These are phyloP conservation scores for Cheilosia variabilis DNA, from an alignment of 2,888 invertebrate genomes.

Conservation along the genomic window DNA sequence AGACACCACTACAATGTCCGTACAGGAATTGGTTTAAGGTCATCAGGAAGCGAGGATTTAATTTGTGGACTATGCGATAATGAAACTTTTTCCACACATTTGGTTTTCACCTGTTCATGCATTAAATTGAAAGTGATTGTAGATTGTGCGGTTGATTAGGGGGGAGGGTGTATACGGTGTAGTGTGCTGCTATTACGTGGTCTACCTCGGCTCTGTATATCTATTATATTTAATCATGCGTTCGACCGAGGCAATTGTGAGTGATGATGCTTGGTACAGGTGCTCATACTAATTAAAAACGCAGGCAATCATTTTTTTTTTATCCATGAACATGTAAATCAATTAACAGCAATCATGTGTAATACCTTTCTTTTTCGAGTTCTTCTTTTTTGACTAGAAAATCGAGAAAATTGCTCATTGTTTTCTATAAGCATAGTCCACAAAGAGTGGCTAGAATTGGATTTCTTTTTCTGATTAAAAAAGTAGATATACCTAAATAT, in stretches of 20 bases:
- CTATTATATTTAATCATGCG: conserved; percentile 29
- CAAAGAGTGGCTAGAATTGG: too few relatives aligned
- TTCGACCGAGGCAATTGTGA: conserved; percentile 18
- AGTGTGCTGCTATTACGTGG: conserved; percentile 26
- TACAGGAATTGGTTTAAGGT: conserved; percentile 66
- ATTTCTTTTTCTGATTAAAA: too few relatives aligned
- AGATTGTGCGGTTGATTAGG: conserved; percentile 43
- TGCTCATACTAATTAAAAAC: conserved; percentile 5
- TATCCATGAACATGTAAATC: neutral
- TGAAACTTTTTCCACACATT: conserved; percentile 49
- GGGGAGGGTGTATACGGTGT: conserved; percentile 2
- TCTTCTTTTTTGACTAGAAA: neutral
- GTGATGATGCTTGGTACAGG: conserved; percentile 11
- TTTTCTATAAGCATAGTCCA: too few relatives aligned
- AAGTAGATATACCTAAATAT: too few relatives aligned
- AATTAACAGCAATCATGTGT: conserved; percentile 1
- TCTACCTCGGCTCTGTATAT: conserved; percentile 19
- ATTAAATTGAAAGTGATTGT: conserved; percentile 60
- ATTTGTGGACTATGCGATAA: conserved; percentile 42
- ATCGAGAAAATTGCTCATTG: neutral
- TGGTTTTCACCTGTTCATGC: conserved; percentile 63
- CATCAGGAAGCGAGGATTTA: conserved; percentile 63
- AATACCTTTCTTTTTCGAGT: neutral
- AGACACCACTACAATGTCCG: conserved; percentile 10
- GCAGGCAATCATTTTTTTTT: neutral